These are phyloP conservation scores for Lasaia peninsularis DNA, from an alignment of 1,140 invertebrate species.

Conservation along the genomic window DNA sequence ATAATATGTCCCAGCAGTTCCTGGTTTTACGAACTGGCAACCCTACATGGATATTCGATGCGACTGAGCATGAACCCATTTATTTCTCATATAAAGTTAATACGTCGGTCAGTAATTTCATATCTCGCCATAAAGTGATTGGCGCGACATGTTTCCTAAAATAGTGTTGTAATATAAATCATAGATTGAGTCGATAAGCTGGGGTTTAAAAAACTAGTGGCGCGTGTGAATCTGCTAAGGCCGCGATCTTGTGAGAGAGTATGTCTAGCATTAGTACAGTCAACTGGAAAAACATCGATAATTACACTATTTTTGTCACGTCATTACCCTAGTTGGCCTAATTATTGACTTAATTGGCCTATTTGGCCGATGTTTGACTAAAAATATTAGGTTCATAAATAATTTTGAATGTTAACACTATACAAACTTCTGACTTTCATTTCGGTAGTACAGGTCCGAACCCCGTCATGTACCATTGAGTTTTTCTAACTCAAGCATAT, in stretches of 20 bases:
- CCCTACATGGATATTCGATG: slow-evolving; percentile 27
- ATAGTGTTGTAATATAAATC: slow-evolving; percentile 74
- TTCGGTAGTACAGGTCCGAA: too few species aligned
- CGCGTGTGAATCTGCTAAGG: slow-evolving; percentile 66
- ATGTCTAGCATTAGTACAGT: slow-evolving; percentile 46
- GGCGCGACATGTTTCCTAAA: slow-evolving; percentile 69
- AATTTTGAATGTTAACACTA: too few species aligned
- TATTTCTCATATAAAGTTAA: slow-evolving; percentile 46
- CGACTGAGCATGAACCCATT: slow-evolving; percentile 39
- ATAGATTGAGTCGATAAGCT: slow-evolving; percentile 57
- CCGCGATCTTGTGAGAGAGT: slow-evolving; percentile 61
- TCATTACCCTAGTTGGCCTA: too few species aligned
- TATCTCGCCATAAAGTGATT: slow-evolving; percentile 60
- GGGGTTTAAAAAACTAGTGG: slow-evolving; percentile 54
- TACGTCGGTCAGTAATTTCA: slow-evolving; percentile 60
- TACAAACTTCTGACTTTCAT: too few species aligned
- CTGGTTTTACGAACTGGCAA: too few species aligned
- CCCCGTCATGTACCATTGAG: too few species aligned
- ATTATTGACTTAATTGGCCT: too few species aligned
- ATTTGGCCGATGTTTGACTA: too few species aligned
- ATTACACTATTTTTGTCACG: too few species aligned
- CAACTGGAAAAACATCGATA: neutral
- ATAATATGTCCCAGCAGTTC: too few species aligned
- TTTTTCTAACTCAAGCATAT: too few species aligned
- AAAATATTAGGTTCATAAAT: too few species aligned